Evolutionary conservation across 2,797 vertebrate genomes (phyloP), one percentile per base, ranked within the genome.

Genomic region (Decapterus maruadsi): DNA sequence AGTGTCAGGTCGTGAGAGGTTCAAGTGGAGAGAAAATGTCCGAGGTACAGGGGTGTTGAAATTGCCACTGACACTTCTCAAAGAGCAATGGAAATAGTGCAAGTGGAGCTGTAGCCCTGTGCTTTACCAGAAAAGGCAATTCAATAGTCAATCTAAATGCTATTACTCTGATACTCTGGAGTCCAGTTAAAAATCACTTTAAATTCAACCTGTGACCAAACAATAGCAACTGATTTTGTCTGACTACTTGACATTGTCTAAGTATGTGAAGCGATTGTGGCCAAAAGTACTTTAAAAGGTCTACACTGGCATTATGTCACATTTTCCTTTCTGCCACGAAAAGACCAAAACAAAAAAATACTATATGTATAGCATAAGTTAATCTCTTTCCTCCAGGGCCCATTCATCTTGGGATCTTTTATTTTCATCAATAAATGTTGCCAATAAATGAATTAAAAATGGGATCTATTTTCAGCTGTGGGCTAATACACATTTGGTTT

Each of bases 391-490:
- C 1, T 42, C 0, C 48, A 55, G 45, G 4, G 38, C 36, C 19
- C 8, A 7, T 13, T 64, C 31, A 8, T 72, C 0, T 26, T 9
- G 26, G 26, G 45, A 60, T 19, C 12, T 20, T 43, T 16, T 26
- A 56, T 36, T 22, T 58, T 58, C 0, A 22, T 53, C 12, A 22
- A 17, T 6, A 46, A 66, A 61, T 29, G 26, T 45, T 4, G 19
- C 19, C 34, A 38, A 72, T 42, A 79, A 26, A 48, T 4, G 45
- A 69, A 55, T 46, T 45, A 26, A 68, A 34, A 54, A 11, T 36
- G 19, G 45, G 75, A 53, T 81, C 60, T 84, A 78, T 87, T 89
- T 83, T 75, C 43, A 75, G 43, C 19, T 11, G 56, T 68, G 58
- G 68, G 82, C 78, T 68, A 66, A 75, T 74, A 72, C 40, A 70